Evolutionary conservation across 2,113 vertebrate genomes (phyloP).

Genomic region (Rhagologus leucostigma): DNA sequence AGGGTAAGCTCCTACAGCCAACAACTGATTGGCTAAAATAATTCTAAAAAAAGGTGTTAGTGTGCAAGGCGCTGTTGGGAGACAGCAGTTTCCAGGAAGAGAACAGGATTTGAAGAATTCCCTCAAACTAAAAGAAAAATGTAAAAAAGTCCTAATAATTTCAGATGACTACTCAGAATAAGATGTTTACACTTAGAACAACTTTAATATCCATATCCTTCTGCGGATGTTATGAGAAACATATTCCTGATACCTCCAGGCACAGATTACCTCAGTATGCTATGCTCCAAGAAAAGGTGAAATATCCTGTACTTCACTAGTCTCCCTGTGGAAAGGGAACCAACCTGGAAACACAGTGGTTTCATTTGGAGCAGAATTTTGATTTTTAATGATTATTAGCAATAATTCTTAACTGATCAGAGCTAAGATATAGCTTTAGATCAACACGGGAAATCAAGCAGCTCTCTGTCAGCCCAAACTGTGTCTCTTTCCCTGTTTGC

Average conservation of each 20-base stretch:
- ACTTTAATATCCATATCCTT: neutral
- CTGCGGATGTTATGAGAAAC: neutral
- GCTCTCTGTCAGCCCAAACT: neutral
- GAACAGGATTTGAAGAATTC: neutral
- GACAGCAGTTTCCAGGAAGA: neutral
- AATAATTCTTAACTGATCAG: neutral
- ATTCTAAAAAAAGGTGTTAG: neutral
- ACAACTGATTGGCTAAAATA: neutral
- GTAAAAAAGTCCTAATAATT: neutral
- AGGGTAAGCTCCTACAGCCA: neutral
- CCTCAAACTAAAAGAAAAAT: neutral
- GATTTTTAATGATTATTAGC: neutral
- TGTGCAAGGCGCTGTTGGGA: accelerated
- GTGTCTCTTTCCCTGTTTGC: neutral
- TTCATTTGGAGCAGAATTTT: neutral
- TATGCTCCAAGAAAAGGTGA: neutral
- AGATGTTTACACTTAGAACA: neutral
- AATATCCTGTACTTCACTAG: neutral
- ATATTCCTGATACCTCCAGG: neutral
- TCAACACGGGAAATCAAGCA: accelerated
- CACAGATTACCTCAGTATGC: neutral
- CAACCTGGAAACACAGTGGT: neutral
- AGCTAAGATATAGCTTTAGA: neutral
- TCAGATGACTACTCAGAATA: neutral
- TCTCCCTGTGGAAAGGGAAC: neutral